These are phyloP conservation scores for Penelope pileata DNA, from an alignment of 2,113 vertebrate genomes.

Conservation along the genomic window DNA sequence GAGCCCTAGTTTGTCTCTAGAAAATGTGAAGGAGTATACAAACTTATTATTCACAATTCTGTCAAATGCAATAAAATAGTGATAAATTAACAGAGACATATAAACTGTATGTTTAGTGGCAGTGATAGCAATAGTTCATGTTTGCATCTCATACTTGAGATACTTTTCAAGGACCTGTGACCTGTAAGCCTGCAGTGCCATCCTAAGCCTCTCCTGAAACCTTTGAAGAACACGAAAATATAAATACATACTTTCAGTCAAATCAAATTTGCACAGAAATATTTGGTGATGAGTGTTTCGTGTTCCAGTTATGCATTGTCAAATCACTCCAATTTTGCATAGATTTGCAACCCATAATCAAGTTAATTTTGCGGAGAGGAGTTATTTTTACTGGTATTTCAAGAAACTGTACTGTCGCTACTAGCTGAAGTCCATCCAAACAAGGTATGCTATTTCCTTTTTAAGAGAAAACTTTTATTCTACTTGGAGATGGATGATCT, in stretches of 20 bases:
- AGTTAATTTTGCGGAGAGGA: not conserved
- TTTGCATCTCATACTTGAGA: not conserved
- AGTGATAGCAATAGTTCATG: not conserved
- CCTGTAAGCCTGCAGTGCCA: not conserved
- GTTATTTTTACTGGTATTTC: not conserved
- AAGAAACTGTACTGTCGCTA: not conserved
- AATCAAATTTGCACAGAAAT: not conserved
- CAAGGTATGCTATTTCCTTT: not conserved
- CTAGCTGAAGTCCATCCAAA: not conserved
- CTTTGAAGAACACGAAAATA: not conserved
- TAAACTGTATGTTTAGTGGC: not conserved
- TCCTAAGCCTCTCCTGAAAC: not conserved
- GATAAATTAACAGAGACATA: not conserved
- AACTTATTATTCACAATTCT: not conserved
- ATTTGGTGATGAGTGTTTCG: not conserved
- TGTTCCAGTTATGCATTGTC: not conserved
- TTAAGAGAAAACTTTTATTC: not conserved
- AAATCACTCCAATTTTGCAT: not conserved
- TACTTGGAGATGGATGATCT: slow-evolving; percentile 33
- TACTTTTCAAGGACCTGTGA: not conserved
- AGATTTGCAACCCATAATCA: not conserved
- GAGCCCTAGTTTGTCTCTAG: not conserved
- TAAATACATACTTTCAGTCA: not conserved
- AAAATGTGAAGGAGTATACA: not conserved
- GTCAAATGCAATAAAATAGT: not conserved